These are phyloP conservation scores for Agrochola circellaris DNA, from an alignment of 2,888 invertebrate species.

Conservation along the genomic window DNA sequence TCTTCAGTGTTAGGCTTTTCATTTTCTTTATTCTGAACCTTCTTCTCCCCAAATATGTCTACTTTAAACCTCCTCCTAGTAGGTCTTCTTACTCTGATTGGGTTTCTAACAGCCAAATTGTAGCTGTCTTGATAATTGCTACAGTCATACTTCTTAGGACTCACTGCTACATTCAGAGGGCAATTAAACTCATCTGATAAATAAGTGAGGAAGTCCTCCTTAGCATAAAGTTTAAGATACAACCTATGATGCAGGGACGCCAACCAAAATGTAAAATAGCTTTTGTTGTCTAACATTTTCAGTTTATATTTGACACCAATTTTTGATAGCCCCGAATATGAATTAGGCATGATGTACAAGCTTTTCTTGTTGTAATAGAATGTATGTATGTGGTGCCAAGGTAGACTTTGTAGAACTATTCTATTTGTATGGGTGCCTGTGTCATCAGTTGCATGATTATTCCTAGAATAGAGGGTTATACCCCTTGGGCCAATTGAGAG, in stretches of 20 bases:
- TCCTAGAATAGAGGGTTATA: slow-evolving; percentile 91
- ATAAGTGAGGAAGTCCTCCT: slow-evolving; percentile 92
- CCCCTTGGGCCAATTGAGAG: slow-evolving; percentile 92
- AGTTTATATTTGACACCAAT: slow-evolving; percentile 93
- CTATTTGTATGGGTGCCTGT: slow-evolving; percentile 80
- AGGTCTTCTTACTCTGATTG: slow-evolving; percentile 81
- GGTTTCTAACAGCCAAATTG: slow-evolving; percentile 88
- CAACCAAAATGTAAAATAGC: slow-evolving; percentile 94
- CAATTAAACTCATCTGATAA: slow-evolving; percentile 91
- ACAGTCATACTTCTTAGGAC: slow-evolving; percentile 80
- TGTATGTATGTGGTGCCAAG: slow-evolving; percentile 94
- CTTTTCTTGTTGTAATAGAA: slow-evolving; percentile 94
- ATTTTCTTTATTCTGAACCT: slow-evolving; percentile 93
- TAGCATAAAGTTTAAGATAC: slow-evolving; percentile 93
- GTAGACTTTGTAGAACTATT: slow-evolving; percentile 87
- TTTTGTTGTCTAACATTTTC: slow-evolving; percentile 94
- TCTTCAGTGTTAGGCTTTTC: slow-evolving; percentile 91
- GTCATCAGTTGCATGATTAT: slow-evolving; percentile 79
- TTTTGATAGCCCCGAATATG: slow-evolving; percentile 90
- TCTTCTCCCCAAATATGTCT: slow-evolving; percentile 87
- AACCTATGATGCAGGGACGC: slow-evolving; percentile 95
- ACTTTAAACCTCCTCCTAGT: slow-evolving; percentile 90
- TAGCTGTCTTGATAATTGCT: slow-evolving; percentile 90
- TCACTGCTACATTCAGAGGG: slow-evolving; percentile 83
- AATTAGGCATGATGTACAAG: slow-evolving; percentile 91